Percentiles rank a stretch among this genome's conserved stretches.
These are phyloP conservation scores for Drosophila cyrtoloma DNA, from an alignment of 2,888 invertebrate species.

Conservation along the genomic window DNA sequence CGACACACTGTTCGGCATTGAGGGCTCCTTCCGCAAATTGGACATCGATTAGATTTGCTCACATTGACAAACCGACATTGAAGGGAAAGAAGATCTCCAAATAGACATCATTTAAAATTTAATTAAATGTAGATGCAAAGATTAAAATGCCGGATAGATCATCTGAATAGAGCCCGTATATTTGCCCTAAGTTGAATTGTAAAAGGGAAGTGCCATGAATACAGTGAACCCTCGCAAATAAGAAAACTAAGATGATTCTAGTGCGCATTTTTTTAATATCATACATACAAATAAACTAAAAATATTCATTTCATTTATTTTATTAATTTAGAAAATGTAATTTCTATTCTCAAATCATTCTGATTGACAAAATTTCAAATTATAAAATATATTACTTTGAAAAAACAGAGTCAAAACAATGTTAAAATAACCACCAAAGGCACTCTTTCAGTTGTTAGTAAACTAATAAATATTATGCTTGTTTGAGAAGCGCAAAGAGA, in stretches of 20 bases:
- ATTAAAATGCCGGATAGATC: background rate
- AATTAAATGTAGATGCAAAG: slow-evolving; percentile 4
- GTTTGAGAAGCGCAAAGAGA: slow-evolving; percentile 23
- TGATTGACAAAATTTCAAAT: background rate
- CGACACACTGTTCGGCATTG: slow-evolving; percentile 75
- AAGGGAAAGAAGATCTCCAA: background rate
- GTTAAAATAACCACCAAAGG: background rate
- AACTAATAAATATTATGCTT: background rate
- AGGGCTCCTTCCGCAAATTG: slow-evolving; percentile 81
- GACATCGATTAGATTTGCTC: slow-evolving; percentile 72
- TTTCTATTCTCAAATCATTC: background rate
- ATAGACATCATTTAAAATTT: slow-evolving; percentile 14
- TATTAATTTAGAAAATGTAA: background rate
- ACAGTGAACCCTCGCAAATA: background rate
- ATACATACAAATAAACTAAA: background rate
- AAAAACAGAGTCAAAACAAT: background rate
- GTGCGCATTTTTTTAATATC: background rate
- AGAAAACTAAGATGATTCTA: background rate
- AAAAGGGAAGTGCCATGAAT: background rate
- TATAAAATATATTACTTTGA: background rate
- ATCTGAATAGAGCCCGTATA: background rate
- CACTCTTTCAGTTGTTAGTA: background rate
- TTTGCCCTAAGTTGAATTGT: background rate
- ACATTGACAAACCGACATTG: slow-evolving; percentile 33
- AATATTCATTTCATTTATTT: background rate